Percentiles rank a stretch among this genome's conserved stretches.
Conservation (phyloP, 2,113 vertebrate species). For the Dolichotis patagonum region DNA sequence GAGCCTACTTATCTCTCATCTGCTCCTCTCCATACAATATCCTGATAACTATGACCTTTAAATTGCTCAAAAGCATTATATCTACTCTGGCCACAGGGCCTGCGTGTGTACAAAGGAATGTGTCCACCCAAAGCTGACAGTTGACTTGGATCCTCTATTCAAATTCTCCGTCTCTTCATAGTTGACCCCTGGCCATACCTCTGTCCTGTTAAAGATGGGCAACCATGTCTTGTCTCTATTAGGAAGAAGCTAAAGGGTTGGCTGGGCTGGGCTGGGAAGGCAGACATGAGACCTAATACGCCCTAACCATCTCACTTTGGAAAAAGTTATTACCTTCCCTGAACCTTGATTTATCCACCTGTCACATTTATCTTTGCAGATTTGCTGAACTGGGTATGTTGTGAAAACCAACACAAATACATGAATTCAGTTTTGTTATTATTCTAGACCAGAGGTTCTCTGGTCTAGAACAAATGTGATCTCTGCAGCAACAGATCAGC, state of each 20-base stretch:
- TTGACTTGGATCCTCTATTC: not conserved
- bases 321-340: not conserved
- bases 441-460: slow-evolving; percentile 10
- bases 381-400: not conserved
- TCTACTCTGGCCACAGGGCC: not conserved
- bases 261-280: not conserved
- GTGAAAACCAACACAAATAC: not conserved
- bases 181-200: not conserved
- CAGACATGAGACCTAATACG: not conserved
- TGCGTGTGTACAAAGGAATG: not conserved
- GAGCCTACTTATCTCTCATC: not conserved
- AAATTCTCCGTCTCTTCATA: not conserved
- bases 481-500: not conserved
- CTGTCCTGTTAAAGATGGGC: not conserved
- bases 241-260: not conserved
- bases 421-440: not conserved
- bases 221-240: not conserved
- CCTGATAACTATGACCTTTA: not conserved
- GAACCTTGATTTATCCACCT: not conserved
- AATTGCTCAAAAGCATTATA: not conserved
- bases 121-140: not conserved
- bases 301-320: not conserved
- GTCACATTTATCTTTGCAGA: not conserved
- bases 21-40: not conserved
- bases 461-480: not conserved